Evolutionary conservation across 2,888 invertebrate genomes (phyloP), one percentile per base, ranked within the genome.

Genomic region (Drosophila quinaria): DNA sequence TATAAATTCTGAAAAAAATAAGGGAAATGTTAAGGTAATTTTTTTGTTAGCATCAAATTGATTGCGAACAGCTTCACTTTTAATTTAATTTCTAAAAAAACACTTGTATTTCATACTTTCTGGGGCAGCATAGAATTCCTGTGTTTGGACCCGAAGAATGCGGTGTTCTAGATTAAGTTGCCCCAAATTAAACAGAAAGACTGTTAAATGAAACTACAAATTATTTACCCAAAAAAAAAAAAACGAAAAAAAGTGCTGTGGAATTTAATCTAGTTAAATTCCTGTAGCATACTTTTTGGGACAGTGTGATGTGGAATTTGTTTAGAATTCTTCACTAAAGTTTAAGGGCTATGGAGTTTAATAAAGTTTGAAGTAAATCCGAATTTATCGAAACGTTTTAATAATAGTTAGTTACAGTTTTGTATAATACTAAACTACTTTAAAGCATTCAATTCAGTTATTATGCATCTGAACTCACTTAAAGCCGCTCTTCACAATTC

Each of bases 401-500:
- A 19, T 13, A 19, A 42, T 19, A 15, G 9, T 15, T 10, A 10
- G 5, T 5, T 1, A 50, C 13, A 6, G n/a, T 9, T 9, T 35
- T 52, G 15, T 22, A 15, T 29, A 39, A 11, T 29, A 15, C 17
- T 39, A n/a, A 15, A 39, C 29, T 11, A 11, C 25, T 29, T 64
- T 41, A 19, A 42, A n/a, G 17, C 19, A 37, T 35, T 15, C 31
- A 42, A 13, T 74, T n/a, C 8, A 8, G 19, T 19, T 31, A 42
- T 54, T 1, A 65, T 42, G 25, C 11, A 13, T 4, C 19, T 31
- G 35, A 42, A 11, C 19, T 46, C 31, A 35, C 46, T 52, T 50
- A 9, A 13, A 46, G 15, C 42, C n/a, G 33, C 52, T 42, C 44
- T 56, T 72, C 35, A 62, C n/a, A 46, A 54, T 44, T 73, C 49